Base-by-base conservation (phyloP, 2,797 vertebrate species). In the Trichosurus vulpecula region DNA sequence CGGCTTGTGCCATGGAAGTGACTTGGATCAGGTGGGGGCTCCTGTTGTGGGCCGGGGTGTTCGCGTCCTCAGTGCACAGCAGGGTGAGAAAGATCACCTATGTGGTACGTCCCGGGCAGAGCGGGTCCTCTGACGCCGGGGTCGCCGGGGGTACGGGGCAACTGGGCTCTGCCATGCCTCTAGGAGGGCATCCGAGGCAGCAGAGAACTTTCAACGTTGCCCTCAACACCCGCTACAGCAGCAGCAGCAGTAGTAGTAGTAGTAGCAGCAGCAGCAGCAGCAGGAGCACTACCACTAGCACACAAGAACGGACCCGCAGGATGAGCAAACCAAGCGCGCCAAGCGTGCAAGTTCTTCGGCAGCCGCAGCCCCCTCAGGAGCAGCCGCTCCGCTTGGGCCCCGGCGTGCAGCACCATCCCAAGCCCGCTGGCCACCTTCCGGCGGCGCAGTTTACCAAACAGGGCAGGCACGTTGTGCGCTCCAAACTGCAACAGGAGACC, bases 261-360 rank as follows among this genome's bases (percentile, higher is more conserved):
- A 95, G 94, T 74, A 95, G 95, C 89, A 96, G 96, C 55, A 81
- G 94, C 55, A 41, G n/a, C 93, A 95, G 94, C 74, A 95, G 95
- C 89, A 96, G 96, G 58, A 81, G 94, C 55, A 41, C 94, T 30
- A 97, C 96, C 41, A 98, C 97, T 94, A 98, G 98, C 52, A 98
- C 98, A 91, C 98, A 98, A 97, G 99, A 99, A 97, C 99, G 99
- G 95, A 99, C 97, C 95, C 99, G 99, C 97, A 99, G 99, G 98
- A 99, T 99, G 98, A 99, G 98, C 98, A 98, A 98, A 92, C 95
- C 98, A 3, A 97, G 94, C 95, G 90, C 96, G 94, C 97, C 66
- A 98, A 97, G 94, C 74, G 97, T 98, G 94, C 98, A 97, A 53
- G 97, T 96, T 96, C 98, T 98, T 94, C 96, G 95, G 93, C 97